Evolutionary conservation across 2,113 vertebrate species (phyloP).

Genomic region (Castor canadensis): DNA sequence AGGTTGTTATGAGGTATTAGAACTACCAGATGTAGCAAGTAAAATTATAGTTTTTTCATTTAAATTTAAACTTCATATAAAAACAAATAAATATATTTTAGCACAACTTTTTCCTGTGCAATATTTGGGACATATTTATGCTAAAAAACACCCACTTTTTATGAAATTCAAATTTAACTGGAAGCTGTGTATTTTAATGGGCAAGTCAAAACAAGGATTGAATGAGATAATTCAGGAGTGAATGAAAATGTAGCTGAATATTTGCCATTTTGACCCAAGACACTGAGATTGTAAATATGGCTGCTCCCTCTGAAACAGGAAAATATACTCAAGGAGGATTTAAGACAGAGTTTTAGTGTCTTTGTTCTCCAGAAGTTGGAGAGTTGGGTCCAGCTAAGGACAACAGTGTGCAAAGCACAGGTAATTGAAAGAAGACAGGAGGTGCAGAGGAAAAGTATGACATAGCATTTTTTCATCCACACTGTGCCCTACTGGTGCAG

Average conservation of each 20-base stretch:
- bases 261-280: neutral
- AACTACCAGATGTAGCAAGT: neutral
- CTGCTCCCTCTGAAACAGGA: neutral
- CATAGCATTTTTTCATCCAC: too few relatives aligned
- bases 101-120: neutral
- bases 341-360: neutral
- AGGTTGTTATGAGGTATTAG: neutral
- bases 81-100: neutral
- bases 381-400: too few relatives aligned
- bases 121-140: neutral
- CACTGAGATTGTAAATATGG: neutral
- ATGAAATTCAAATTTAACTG: neutral
- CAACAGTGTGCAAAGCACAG: too few relatives aligned
- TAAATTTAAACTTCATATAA: slow-evolving; percentile 27
- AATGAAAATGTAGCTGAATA: neutral
- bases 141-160: neutral
- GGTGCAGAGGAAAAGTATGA: too few relatives aligned
- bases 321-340: neutral
- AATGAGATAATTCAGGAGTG: neutral
- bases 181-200: neutral
- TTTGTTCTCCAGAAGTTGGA: neutral
- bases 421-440: too few relatives aligned
- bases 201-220: neutral
- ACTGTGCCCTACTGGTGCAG: too few relatives aligned
- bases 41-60: neutral